phyloP scores from a whole-genome alignment of 2,797 vertebrate genomes.

The Liasis olivaceus region DNA sequence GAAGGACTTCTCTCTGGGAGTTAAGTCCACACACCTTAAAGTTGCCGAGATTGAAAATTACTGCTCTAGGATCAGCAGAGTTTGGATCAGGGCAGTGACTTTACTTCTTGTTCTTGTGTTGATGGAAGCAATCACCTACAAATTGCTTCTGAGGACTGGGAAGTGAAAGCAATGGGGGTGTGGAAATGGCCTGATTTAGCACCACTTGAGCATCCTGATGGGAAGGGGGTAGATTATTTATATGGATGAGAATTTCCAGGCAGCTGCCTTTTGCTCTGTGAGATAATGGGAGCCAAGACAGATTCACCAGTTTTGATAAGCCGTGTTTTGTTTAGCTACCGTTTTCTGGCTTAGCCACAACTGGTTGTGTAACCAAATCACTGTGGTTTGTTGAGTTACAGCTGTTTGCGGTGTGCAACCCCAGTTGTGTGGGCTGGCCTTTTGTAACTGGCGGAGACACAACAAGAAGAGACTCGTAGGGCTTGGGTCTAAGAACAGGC shows the following conservation, averaged over 20 bases:
- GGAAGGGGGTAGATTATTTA: not conserved
- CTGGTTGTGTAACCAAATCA: not conserved
- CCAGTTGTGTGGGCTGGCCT: not conserved
- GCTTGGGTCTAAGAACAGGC: not conserved
- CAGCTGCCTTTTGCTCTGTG: too few species aligned
- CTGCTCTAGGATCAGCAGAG: not conserved
- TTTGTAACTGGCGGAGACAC: not conserved
- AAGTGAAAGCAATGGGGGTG: not conserved
- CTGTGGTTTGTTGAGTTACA: not conserved
- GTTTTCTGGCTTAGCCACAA: not conserved
- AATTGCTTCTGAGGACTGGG: not conserved
- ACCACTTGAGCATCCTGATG: not conserved
- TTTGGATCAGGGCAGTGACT: not conserved
- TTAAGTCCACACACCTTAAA: not conserved
- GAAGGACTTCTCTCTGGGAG: not conserved
- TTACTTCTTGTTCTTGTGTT: not conserved
- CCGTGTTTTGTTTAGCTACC: not conserved
- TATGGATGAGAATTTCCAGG: not conserved
- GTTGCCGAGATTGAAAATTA: not conserved
- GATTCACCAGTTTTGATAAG: not conserved
- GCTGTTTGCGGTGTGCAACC: not conserved
- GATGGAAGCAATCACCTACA: not conserved
- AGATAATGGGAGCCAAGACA: not conserved
- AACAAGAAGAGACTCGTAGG: not conserved
- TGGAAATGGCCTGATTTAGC: not conserved